Base-by-base conservation (phyloP, 2,113 vertebrate species). In the Ciconia stormi region DNA sequence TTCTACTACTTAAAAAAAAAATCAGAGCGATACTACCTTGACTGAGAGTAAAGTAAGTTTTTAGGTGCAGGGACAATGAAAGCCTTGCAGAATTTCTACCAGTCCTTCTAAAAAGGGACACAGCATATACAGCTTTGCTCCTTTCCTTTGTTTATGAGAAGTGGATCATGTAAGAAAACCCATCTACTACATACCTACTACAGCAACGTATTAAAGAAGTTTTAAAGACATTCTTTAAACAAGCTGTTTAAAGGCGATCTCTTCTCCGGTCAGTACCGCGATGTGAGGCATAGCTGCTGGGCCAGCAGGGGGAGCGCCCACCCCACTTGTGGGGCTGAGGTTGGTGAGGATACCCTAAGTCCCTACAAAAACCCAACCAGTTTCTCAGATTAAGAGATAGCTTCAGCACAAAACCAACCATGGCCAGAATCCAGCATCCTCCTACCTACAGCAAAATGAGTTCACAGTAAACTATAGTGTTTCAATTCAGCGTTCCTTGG, bases 221-320 rank as follows among this genome's bases (percentile, higher is more conserved):
- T 87, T 80, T 63, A 19, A 49, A 76, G 32, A 7, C 8, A 6
- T 6, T 74, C 21, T 50, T 26, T 19, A 27, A 65, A 30, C 1
- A 15, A 23, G 9, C 13, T 13, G 2, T 16, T 53, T 34, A 4
- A 44, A 78, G 19, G 18, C 1, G 0, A 18, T 19, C n/a, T n/a
- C 27, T 20, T 27, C 52, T 8, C 1, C 0, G 0, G 6, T 19
- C 19, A 34, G 52, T 1, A 17, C 9, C 0, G 13, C 59, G 22
- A 15, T 10, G 29, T 2, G 6, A 78, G 3, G 34, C 52, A 34
- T 3, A 52, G 71, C 71, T 55, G 58, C 49, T 4, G 42, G 34
- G 67, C 95, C 90, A 85, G 95, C 86, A 96, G 89, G 13, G 89
- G 93, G 96, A 92, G 89, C 0, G 23, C 78, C 27, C 30, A 56